Evolutionary conservation across 2,113 vertebrate genomes (phyloP).

Genomic region (Gorsachius goisagi): DNA sequence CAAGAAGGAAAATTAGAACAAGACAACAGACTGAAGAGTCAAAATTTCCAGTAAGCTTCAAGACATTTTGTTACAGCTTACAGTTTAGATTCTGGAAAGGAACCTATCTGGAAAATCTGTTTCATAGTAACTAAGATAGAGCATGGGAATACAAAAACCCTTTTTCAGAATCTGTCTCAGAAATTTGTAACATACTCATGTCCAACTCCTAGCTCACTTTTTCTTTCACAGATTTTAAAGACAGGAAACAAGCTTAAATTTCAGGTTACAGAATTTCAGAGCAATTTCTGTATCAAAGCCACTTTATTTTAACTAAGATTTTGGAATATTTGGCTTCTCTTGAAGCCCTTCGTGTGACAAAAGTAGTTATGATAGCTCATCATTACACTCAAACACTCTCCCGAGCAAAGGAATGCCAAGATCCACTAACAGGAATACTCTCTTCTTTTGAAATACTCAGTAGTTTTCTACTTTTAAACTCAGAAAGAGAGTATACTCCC

Average conservation of each 20-base stretch:
- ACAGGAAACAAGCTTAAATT: neutral
- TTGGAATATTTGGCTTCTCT: neutral
- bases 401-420: neutral
- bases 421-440: neutral
- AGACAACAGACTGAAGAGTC: neutral
- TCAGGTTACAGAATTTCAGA: neutral
- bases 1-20: slow-evolving; percentile 5
- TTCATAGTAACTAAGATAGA: neutral
- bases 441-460: neutral
- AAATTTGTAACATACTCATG: neutral
- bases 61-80: neutral
- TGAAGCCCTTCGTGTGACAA: neutral
- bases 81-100: neutral
- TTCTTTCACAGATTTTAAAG: neutral
- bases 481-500: neutral
- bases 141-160: neutral
- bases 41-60: neutral
- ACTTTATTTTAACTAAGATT: neutral
- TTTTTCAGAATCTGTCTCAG: neutral
- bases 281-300: neutral
- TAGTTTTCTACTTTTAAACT: neutral
- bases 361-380: neutral
- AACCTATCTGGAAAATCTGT: neutral
- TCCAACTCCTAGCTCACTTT: neutral
- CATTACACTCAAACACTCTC: neutral